phyloP scores from a whole-genome alignment of 2,888 invertebrate species.

The Cantharis lateralis region DNA sequence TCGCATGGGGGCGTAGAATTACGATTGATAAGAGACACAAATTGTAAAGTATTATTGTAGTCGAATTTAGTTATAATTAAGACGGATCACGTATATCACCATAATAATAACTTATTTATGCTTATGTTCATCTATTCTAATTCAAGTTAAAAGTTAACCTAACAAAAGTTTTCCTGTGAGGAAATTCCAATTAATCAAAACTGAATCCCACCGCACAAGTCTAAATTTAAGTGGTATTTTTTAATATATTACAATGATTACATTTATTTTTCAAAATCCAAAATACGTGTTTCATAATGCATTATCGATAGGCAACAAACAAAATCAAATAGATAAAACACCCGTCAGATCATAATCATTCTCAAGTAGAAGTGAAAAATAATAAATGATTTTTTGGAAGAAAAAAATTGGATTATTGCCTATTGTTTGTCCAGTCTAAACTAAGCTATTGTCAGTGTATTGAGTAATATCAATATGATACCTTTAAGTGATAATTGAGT shows the following conservation, averaged over 20 bases:
- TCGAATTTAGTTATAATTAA: background rate
- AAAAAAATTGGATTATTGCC: too few species aligned
- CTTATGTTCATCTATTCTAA: background rate
- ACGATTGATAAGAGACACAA: constrained; percentile 25
- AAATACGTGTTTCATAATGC: background rate
- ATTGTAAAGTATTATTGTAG: background rate
- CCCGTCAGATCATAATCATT: too few species aligned
- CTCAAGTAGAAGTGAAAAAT: too few species aligned
- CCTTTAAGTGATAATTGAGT: too few species aligned
- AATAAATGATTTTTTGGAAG: too few species aligned
- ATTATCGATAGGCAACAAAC: too few species aligned
- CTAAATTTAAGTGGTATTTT: background rate
- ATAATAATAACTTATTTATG: background rate
- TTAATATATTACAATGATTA: background rate
- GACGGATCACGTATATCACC: background rate
- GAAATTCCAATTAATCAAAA: background rate
- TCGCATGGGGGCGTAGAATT: constrained; percentile 25
- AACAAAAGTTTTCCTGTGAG: background rate
- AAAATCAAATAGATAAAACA: too few species aligned
- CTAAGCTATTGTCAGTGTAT: too few species aligned
- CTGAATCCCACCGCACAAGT: background rate
- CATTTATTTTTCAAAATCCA: background rate
- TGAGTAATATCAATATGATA: too few species aligned
- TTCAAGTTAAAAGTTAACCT: background rate
- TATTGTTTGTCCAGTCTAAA: too few species aligned